Base-by-base conservation (phyloP, 2,888 invertebrate species). In the Aspidiotus destructor region DNA sequence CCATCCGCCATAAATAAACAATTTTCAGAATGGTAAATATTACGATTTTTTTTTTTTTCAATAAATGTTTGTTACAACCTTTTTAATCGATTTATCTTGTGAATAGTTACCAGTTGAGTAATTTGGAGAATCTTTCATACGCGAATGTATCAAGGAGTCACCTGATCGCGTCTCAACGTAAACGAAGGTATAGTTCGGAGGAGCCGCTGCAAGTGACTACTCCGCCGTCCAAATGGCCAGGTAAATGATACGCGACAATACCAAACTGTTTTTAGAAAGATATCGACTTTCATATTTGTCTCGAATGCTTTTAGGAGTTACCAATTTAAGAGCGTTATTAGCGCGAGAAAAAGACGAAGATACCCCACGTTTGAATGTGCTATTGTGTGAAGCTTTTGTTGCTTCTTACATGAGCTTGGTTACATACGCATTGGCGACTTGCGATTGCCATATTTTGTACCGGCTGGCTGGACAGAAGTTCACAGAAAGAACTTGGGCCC, bases 301-400 rank as follows among this genome's bases (percentile, higher is more conserved):
- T 55, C 11, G 6, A 13, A 9, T 10, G 11, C 8, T 5, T 28
- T 1, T 73, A 81, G 96, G 98, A 11, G 97, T 98, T 0, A 92
- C 95, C 0, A 92, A 92, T 70, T 81, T 99, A 54, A 84, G 96
- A 41, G 92, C 95, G 0, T 80, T 99, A 55, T 80, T 99, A 8
- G 89, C 92, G 0, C 83, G 95, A 28, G 97, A 97, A 74, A 92
- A 94, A 73, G 98, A 99, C 75, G 93, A 94, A 75, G 92, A 92
- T 75, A 88, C 93, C 2, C 98, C 98, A 0, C 87, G 92, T 71
- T 81, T 99, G 62, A 90, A 91, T 73, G 88, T 97, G 40, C 80
- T 99, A 10, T 81, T 99, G 17, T 88, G 92, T 68, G 98, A 99
- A 78, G 87, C 94, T 0, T 94, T 96, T 78, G 86, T 94, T 17